Evolutionary conservation across 2,113 vertebrate genomes (phyloP), one percentile per base, ranked within the genome.

Genomic region (Nanorana parkeri): DNA sequence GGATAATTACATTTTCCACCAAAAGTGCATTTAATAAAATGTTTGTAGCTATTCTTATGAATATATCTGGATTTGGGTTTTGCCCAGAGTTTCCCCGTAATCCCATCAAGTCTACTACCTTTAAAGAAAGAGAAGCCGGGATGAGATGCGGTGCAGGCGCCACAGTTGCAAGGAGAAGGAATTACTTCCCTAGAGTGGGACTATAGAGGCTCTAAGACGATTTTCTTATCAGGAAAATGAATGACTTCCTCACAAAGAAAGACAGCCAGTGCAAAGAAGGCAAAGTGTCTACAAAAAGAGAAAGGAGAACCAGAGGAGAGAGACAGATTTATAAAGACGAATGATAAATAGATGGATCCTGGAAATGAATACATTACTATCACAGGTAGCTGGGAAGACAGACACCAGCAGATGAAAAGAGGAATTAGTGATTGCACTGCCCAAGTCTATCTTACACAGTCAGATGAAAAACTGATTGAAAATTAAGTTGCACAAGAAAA

Each of bases 361-460:
- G 26, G 54, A 79, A 66, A 79, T 79, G 77, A 79, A 79, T 68
- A 79, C 52, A 60, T 79, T 79, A 79, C 54, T 79, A 79, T 79
- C 77, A 58, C 77, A 68, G 64, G 47, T 65, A 68, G 64, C 65
- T 21, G 32, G 52, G 54, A 28, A 79, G 77, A 79, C 78, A 77
- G 74, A 78, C 85, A 78, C 80, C 0, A 26, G 23, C 0, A 83
- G 87, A 85, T 85, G 84, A 87, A 88, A 81, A 32, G 83, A 85
- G 61, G 79, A 84, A 85, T 86, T 82, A 65, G 84, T 88, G 85
- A 85, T 78, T 47, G 84, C 77, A 66, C 69, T 64, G n/a, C 65
- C 74, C 83, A 76, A 84, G 56, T 85, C 13, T 84, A 86, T 86
- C 86, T 87, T 88, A 87, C 80, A 81, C 68, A 75, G 3, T 78